phyloP scores from a whole-genome alignment of 2,797 vertebrate genomes.

The Corythornis leucogaster region DNA sequence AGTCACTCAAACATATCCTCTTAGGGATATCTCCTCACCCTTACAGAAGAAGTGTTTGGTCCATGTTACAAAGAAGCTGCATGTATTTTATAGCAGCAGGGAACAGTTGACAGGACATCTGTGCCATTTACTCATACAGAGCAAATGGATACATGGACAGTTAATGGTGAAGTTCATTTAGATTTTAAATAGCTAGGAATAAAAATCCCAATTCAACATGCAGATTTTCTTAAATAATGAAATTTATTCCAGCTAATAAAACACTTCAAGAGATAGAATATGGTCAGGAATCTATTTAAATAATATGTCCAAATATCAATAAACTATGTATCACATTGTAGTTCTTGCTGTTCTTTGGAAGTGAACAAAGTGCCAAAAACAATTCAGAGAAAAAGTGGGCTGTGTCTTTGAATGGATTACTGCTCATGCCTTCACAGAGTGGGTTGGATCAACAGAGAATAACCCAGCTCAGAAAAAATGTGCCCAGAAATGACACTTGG shows the following conservation, averaged over 20 bases:
- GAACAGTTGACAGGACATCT: not conserved
- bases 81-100: not conserved
- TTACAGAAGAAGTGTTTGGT: not conserved
- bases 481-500: not conserved
- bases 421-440: constrained; percentile 24
- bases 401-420: constrained; percentile 41
- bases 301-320: constrained; percentile 26
- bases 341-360: constrained; percentile 52
- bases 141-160: constrained; percentile 23
- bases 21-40: not conserved
- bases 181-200: constrained; percentile 27
- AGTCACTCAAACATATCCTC: not conserved
- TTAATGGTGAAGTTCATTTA: constrained; percentile 35
- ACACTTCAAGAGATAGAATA: constrained; percentile 42
- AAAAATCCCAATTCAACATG: not conserved
- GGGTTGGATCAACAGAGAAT: constrained; percentile 32
- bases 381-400: constrained; percentile 16
- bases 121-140: not conserved
- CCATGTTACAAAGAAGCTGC: not conserved
- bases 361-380: constrained; percentile 1
- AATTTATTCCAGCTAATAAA: constrained; percentile 43
- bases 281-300: constrained; percentile 47
- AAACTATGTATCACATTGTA: constrained; percentile 35
- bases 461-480: constrained; percentile 19
- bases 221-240: constrained; percentile 36